These are phyloP conservation scores for Gavialis gangeticus DNA, from an alignment of 2,113 vertebrate species.

Conservation along the genomic window DNA sequence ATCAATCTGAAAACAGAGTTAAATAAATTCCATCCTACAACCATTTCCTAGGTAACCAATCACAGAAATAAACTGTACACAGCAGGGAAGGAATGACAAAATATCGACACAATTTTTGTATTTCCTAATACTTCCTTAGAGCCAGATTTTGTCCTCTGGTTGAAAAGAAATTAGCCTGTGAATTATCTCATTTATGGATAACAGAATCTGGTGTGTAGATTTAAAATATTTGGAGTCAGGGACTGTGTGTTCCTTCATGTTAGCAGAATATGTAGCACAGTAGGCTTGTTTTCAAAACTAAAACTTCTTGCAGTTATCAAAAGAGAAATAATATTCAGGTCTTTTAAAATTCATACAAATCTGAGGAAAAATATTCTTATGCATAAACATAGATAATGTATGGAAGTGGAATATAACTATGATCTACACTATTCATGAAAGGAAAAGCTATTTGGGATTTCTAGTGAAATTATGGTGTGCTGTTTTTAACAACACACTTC, in stretches of 20 bases:
- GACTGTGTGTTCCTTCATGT: not conserved
- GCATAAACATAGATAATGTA: not conserved
- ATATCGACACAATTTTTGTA: not conserved
- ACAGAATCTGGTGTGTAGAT: not conserved
- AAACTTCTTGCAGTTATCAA: not conserved
- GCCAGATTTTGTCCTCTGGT: not conserved
- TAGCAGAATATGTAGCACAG: not conserved
- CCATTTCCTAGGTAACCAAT: constrained; percentile 37
- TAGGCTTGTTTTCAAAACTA: not conserved
- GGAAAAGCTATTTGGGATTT: not conserved
- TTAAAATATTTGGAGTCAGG: not conserved
- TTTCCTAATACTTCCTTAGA: not conserved
- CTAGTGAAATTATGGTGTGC: not conserved
- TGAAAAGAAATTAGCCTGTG: not conserved
- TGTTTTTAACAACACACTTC: not conserved
- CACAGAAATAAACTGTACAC: not conserved
- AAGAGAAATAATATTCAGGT: not conserved
- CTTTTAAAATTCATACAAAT: not conserved
- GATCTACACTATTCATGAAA: not conserved
- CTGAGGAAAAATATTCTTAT: not conserved
- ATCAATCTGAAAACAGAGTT: not conserved
- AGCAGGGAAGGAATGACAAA: not conserved
- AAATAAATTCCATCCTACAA: not conserved
- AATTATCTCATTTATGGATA: not conserved
- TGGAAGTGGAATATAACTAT: not conserved